A percentile compares a stretch with the other conserved stretches of the same genome.
These are phyloP conservation scores for Lasioglossum villosulum DNA, from an alignment of 2,888 invertebrate genomes.

Conservation along the genomic window DNA sequence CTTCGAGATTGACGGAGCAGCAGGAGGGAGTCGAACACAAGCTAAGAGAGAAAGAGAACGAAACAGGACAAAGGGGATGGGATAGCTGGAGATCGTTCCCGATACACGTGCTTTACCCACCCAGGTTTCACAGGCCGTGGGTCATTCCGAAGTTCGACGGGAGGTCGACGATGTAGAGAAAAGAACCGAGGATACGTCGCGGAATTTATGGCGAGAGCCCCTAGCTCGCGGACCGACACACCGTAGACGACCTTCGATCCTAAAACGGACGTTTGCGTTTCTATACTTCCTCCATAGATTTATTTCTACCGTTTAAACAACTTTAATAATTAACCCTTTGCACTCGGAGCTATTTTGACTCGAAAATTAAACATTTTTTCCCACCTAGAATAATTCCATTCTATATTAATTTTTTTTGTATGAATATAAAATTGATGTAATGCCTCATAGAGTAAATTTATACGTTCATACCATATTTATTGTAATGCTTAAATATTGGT, in stretches of 20 bases:
- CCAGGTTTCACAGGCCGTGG: constrained; percentile 39
- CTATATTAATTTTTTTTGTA: too few species aligned
- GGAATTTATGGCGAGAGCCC: constrained; percentile 40
- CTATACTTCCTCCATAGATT: neutral
- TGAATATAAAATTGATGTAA: too few species aligned
- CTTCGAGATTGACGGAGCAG: constrained; percentile 11
- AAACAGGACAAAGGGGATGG: neutral
- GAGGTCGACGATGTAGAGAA: constrained; percentile 42
- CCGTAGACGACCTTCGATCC: neutral
- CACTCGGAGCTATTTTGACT: too few species aligned
- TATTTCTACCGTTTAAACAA: neutral
- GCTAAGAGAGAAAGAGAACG: neutral
- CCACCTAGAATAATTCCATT: too few species aligned
- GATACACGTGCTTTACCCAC: constrained; percentile 55
- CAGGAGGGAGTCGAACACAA: neutral
- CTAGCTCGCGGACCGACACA: constrained; percentile 5
- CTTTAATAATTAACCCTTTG: too few species aligned
- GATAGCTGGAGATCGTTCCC: constrained; percentile 57
- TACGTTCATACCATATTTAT: too few species aligned
- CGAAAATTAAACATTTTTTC: too few species aligned
- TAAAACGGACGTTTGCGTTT: neutral
- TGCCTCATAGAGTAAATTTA: too few species aligned
- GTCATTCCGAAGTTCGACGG: constrained; percentile 62
- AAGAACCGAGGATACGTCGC: constrained; percentile 29
- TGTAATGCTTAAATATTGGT: too few species aligned